Evolutionary conservation across 2,888 invertebrate genomes (phyloP), one percentile per base, ranked within the genome.

Genomic region (Coremacera marginata): DNA sequence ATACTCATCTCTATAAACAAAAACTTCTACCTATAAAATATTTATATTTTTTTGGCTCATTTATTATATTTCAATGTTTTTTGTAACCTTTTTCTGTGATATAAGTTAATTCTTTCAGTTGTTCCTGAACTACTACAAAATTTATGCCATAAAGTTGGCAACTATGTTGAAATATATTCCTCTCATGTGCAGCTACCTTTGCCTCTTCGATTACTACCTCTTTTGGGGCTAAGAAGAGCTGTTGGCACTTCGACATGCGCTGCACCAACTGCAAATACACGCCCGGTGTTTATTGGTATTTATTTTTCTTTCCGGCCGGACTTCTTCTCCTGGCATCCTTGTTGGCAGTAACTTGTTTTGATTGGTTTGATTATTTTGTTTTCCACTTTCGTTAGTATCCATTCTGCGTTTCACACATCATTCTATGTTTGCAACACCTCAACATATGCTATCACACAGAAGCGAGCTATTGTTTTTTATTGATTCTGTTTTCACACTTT

Each of bases 231-330:
- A 7, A 25, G 8, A 7, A 25, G 8, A 49, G 14, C 16, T 51
- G 3, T 70, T 52, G 25, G 72, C 31, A 63, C 63, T 73, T 74
- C 67, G 74, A 37, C 74, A 74, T 74, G 74, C 74, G 74, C 74
- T 74, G 74, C 65, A 67, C 22, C 55, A 60, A 67, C 55, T 55
- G 55, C 52, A 52, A 74, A 74, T 67, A 74, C 74, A 74, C 74
- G 74, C 74, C 74, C 63, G 65, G 74, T 67, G 67, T 67, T 74
- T 67, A 67, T 55, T 74, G 44, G 62, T 34, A 55, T 27, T 52
- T 49, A 19, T 68, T 25, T 19, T 7, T 68, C 25, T 51, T 51
- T 27, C 19, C 55, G 34, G n/a, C 34, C 67, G 14, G 16, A 55
- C 57, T 60, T 55, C 22, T 11, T 14, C 9, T 25, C 57, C 57